Percentiles rank a stretch among this genome's conserved stretches.
phyloP scores from a whole-genome alignment of 2,888 invertebrate genomes.

The Ennomos quercinarius region DNA sequence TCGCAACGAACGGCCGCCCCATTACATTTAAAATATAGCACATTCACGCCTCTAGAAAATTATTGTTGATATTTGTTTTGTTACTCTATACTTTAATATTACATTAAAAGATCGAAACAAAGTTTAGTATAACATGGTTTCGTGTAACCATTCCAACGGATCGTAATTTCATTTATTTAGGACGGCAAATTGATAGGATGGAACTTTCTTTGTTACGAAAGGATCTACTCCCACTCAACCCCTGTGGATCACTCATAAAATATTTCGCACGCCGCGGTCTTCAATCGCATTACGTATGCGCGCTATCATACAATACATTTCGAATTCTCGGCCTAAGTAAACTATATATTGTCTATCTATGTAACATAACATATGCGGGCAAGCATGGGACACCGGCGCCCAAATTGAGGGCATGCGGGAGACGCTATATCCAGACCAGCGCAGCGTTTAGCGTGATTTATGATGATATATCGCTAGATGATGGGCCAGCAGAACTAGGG shows the following conservation, averaged over 20 bases:
- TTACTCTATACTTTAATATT: slow-evolving; percentile 21
- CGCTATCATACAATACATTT: slow-evolving; percentile 42
- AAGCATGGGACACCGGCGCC: slow-evolving; percentile 47
- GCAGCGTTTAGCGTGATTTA: slow-evolving; percentile 68
- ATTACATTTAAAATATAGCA: slow-evolving; percentile 77
- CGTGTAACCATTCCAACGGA: slow-evolving; percentile 12
- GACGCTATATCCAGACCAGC: slow-evolving; percentile 57
- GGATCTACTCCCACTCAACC: slow-evolving; percentile 29
- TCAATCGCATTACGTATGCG: slow-evolving; percentile 43
- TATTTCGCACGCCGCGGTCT: slow-evolving; percentile 38
- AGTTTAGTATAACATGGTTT: slow-evolving; percentile 8
- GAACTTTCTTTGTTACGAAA: slow-evolving; percentile 39
- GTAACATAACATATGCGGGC: slow-evolving; percentile 44
- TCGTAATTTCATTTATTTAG: slow-evolving; percentile 37
- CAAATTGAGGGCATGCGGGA: slow-evolving; percentile 57
- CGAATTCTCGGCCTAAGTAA: slow-evolving; percentile 51
- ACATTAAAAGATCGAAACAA: slow-evolving; percentile 19
- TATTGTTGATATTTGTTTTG: slow-evolving; percentile 50
- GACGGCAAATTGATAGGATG: slow-evolving; percentile 34
- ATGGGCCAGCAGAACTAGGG: slow-evolving; percentile 52
- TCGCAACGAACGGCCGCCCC: slow-evolving; percentile 65
- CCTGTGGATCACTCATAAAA: slow-evolving; percentile 38
- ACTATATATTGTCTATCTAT: slow-evolving; percentile 55
- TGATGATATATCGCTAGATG: slow-evolving; percentile 69
- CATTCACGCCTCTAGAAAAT: slow-evolving; percentile 62